These are phyloP conservation scores for Drosophila anomalata DNA, from an alignment of 2,888 invertebrate genomes.

Conservation along the genomic window DNA sequence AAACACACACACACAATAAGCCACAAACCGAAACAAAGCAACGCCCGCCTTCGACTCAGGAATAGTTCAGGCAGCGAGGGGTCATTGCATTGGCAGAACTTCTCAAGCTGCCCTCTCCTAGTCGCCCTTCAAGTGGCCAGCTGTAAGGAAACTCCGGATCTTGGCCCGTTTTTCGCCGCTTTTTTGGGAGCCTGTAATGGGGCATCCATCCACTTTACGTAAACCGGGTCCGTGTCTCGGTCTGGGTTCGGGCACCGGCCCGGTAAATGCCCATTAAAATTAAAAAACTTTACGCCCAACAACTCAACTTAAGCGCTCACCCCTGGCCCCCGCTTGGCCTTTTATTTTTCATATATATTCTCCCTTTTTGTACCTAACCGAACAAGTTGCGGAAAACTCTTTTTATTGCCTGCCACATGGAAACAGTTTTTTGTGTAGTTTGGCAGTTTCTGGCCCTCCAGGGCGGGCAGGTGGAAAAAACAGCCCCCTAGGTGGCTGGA, in stretches of 20 bases:
- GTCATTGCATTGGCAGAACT: background rate
- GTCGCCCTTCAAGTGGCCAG: background rate
- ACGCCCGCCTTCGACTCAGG: background rate
- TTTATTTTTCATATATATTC: background rate
- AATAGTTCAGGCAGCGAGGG: background rate
- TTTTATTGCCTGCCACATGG: conserved; percentile 56
- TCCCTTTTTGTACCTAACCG: background rate
- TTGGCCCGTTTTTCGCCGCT: background rate
- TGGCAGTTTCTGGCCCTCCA: conserved; percentile 30
- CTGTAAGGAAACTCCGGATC: background rate
- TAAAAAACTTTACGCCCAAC: conserved; percentile 61
- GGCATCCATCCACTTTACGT: conserved; percentile 23
- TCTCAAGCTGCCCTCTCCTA: background rate
- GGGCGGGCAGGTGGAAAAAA: conserved; percentile 9
- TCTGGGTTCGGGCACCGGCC: conserved; percentile 36
- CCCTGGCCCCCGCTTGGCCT: background rate
- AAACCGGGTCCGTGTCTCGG: conserved; percentile 26
- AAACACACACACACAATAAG: background rate
- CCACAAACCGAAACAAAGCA: background rate
- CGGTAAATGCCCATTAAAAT: conserved; percentile 62
- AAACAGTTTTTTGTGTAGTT: conserved; percentile 53
- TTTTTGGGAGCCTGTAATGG: conserved; percentile 20
- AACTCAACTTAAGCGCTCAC: conserved; percentile 36
- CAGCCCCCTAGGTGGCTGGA: too few relatives aligned
- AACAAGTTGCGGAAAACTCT: conserved; percentile 44